Conservation (phyloP, 2,888 invertebrate species). For the Gerris lacustris region DNA sequence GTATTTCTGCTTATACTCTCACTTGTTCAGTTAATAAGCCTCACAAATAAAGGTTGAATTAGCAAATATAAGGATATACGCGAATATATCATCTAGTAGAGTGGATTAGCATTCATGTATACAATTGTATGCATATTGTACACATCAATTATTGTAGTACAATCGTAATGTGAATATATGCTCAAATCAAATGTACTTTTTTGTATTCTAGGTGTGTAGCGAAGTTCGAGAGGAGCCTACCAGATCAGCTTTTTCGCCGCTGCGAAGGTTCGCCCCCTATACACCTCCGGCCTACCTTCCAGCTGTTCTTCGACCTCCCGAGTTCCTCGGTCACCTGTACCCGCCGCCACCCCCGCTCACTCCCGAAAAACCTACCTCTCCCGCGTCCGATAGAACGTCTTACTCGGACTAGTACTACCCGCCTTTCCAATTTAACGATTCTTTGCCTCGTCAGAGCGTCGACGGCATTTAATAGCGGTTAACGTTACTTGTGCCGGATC, state of each 20-base stretch:
- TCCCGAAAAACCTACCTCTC: conserved; percentile 35
- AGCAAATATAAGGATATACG: too few species aligned
- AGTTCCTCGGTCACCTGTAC: conserved; percentile 36
- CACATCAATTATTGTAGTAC: too few species aligned
- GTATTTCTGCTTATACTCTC: too few species aligned
- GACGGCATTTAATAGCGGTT: background rate
- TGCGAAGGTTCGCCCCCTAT: conserved; percentile 49
- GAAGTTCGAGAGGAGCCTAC: conserved; percentile 36
- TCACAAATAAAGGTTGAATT: too few species aligned
- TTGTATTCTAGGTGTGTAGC: conserved; percentile 25
- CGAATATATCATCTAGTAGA: too few species aligned
- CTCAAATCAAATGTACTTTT: background rate
- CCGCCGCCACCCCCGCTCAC: conserved; percentile 34
- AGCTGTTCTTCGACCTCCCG: conserved; percentile 52
- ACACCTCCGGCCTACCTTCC: conserved; percentile 71
- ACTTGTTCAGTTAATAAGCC: too few species aligned
- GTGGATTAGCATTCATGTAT: too few species aligned
- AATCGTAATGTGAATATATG: background rate
- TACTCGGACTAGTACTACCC: conserved; percentile 41
- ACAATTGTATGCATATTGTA: too few species aligned
- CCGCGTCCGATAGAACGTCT: conserved; percentile 44
- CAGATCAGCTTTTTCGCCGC: conserved; percentile 66
- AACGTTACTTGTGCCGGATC: background rate
- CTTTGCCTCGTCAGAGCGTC: background rate
- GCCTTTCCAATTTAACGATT: background rate